Conservation (phyloP, 1,140 invertebrate genomes). For the Psilanteris sp. region DNA sequence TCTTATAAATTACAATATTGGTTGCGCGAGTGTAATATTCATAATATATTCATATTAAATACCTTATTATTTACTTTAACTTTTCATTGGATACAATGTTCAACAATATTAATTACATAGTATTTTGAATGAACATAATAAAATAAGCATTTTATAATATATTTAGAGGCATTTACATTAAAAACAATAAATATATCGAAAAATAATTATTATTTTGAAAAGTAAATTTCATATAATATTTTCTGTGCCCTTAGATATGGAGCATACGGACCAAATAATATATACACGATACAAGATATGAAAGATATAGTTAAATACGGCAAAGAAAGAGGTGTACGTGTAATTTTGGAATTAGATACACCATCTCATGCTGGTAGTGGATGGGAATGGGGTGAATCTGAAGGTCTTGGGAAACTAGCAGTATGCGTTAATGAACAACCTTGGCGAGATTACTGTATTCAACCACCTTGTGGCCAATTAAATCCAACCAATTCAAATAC, state of each 20-base stretch:
- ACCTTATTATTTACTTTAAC: no score
- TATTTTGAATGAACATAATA: no score
- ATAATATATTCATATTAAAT: no score
- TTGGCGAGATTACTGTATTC: slow-evolving; percentile 87
- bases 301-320: slow-evolving; percentile 84
- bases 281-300: slow-evolving; percentile 86
- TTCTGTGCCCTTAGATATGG: slow-evolving; percentile 82
- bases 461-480: slow-evolving; percentile 91
- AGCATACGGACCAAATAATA: slow-evolving; percentile 85
- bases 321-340: slow-evolving; percentile 84
- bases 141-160: no score
- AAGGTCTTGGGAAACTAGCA: slow-evolving; percentile 85
- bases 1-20: no score
- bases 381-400: slow-evolving; percentile 87
- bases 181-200: no score
- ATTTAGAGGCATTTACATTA: no score
- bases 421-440: slow-evolving; percentile 88
- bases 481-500: slow-evolving; percentile 89
- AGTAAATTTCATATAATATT: no score
- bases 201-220: no score
- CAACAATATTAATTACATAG: no score
- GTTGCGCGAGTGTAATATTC: no score
- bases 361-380: slow-evolving; percentile 90
- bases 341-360: slow-evolving; percentile 88
- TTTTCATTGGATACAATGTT: no score